These are phyloP conservation scores for Rhyacophila brunnea DNA, from an alignment of 1,140 invertebrate genomes.

Conservation along the genomic window DNA sequence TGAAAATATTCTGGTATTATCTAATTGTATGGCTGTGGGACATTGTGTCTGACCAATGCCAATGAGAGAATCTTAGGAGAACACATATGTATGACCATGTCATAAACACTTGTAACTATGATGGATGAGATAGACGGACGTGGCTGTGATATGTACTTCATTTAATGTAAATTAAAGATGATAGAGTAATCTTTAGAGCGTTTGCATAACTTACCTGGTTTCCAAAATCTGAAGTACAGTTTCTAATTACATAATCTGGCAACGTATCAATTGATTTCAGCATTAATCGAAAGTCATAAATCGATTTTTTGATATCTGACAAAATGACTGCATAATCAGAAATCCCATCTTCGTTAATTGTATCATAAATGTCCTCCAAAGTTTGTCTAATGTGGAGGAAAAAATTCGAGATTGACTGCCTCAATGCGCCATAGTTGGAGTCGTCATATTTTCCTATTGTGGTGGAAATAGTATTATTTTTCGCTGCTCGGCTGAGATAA, in stretches of 20 bases:
- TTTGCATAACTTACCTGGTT: constrained; percentile 24
- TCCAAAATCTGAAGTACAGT: constrained; percentile 25
- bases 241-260: constrained; percentile 31
- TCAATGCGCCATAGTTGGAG: constrained; percentile 14
- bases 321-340: constrained; percentile 3
- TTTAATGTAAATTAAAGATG: background rate
- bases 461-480: constrained; percentile 13
- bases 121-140: too few relatives aligned
- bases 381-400: constrained; percentile 22
- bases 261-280: constrained; percentile 22
- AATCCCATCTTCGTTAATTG: constrained; percentile 13
- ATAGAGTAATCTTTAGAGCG: background rate
- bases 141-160: background rate
- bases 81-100: too few relatives aligned
- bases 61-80: too few relatives aligned
- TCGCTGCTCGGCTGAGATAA: constrained; percentile 14
- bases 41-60: too few relatives aligned
- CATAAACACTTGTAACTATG: too few relatives aligned
- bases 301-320: constrained; percentile 9
- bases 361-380: constrained; percentile 15
- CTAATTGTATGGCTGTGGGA: too few relatives aligned
- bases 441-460: constrained; percentile 1
- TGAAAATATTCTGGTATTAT: too few relatives aligned
- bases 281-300: constrained; percentile 22
- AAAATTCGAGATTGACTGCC: constrained; percentile 21